A percentile compares a stretch with the other conserved stretches of the same genome.
phyloP scores from a whole-genome alignment of 2,797 vertebrate species.

The Phataginus tricuspis region DNA sequence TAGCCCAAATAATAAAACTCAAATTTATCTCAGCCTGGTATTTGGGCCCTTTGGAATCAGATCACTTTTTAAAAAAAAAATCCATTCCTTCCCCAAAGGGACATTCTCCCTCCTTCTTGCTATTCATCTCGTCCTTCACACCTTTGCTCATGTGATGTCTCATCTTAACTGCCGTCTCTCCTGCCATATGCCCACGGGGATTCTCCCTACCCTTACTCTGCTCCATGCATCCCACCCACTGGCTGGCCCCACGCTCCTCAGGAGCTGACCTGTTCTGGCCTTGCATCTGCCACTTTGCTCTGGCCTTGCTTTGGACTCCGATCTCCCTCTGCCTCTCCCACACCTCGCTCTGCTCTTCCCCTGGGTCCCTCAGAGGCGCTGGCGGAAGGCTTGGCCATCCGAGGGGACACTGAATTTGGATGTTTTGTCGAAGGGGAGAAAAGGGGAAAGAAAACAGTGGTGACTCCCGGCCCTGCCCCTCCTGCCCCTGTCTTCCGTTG shows the following conservation, averaged over 20 bases:
- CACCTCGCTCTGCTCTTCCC: background rate
- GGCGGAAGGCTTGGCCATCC: background rate
- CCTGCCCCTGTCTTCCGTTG: background rate
- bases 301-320: background rate
- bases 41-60: background rate
- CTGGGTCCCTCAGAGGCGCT: background rate
- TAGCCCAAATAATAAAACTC: conserved; percentile 26
- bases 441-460: background rate
- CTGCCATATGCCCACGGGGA: rapidly evolving
- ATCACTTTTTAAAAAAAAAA: background rate
- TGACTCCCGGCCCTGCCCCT: background rate
- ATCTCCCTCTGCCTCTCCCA: background rate
- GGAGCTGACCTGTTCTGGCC: background rate
- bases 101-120: background rate
- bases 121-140: rapidly evolving
- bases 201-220: background rate
- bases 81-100: background rate
- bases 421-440: background rate
- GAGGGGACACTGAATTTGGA: background rate
- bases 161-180: background rate
- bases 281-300: background rate
- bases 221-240: rapidly evolving
- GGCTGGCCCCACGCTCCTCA: background rate
- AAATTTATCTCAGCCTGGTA: background rate
- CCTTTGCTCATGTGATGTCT: background rate